phyloP scores from a whole-genome alignment of 1,140 invertebrate genomes.

The Drosophila gunungcola region DNA sequence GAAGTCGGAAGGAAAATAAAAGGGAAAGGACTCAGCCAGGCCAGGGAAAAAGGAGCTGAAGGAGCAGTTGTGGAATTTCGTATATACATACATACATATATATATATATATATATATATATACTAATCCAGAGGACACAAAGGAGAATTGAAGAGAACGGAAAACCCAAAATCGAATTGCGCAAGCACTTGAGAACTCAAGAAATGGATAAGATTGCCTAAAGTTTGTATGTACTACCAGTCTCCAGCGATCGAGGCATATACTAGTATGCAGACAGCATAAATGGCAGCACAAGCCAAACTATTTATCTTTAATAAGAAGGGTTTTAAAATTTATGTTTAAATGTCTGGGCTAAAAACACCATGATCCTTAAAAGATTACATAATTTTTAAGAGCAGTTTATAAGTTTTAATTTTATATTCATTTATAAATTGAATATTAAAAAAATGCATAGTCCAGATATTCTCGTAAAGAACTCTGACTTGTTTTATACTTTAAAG shows the following conservation, averaged over 20 bases:
- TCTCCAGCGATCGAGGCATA: constrained; percentile 4
- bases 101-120: constrained; percentile 18
- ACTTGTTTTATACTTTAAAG: constrained; percentile 2
- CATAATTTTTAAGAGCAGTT: too few species aligned
- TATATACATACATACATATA: constrained; percentile 17
- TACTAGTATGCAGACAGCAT: too few species aligned
- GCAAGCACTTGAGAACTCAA: constrained; percentile 67
- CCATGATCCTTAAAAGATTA: too few species aligned
- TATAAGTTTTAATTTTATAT: too few species aligned
- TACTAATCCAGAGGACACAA: constrained; percentile 61
- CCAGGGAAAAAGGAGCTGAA: constrained; percentile 15
- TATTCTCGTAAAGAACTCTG: neutral
- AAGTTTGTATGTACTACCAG: constrained; percentile 16
- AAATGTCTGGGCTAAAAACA: too few species aligned
- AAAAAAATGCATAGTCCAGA: neutral
- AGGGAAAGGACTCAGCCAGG: constrained; percentile 35
- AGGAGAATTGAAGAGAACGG: constrained; percentile 18
- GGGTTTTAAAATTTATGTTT: too few species aligned
- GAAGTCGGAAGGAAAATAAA: neutral
- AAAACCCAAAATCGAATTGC: constrained; percentile 59
- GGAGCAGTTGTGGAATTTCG: constrained; percentile 50
- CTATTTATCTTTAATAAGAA: neutral
- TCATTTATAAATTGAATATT: too few species aligned
- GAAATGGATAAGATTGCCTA: constrained; percentile 16
- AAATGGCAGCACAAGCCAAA: neutral